phyloP scores from a whole-genome alignment of 2,888 invertebrate species.

The Notodonta dromedarius region DNA sequence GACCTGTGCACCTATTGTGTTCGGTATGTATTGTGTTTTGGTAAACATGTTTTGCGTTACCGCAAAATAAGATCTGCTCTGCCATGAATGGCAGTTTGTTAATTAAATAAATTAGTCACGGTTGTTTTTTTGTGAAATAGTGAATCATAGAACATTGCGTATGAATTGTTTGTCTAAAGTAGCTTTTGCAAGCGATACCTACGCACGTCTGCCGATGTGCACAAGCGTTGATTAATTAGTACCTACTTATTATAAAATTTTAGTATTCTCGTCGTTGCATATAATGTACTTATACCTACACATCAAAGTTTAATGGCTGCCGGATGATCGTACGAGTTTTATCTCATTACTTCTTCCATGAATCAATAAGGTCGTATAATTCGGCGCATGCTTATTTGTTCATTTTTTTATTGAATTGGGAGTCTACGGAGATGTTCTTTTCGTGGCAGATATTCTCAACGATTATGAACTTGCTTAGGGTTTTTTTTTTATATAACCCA shows the following conservation, averaged over 20 bases:
- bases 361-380: conserved; percentile 28
- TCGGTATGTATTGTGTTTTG: conserved; percentile 27
- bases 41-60: conserved; percentile 23
- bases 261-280: no score
- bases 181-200: conserved; percentile 1
- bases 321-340: conserved; percentile 5
- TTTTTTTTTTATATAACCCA: no score
- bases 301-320: background rate
- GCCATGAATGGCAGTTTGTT: conserved; percentile 16
- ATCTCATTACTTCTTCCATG: conserved; percentile 7
- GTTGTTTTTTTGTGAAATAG: conserved; percentile 7
- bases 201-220: background rate
- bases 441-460: background rate
- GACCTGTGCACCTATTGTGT: conserved; percentile 36
- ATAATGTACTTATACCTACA: background rate
- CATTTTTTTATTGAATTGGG: background rate
- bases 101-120: conserved; percentile 13
- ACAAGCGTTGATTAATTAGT: no score
- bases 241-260: no score
- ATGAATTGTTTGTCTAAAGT: conserved; percentile 6
- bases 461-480: background rate
- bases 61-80: conserved; percentile 9
- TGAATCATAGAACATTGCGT: conserved; percentile 11
- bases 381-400: conserved; percentile 26
- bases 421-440: background rate